A percentile compares a stretch with the other conserved stretches of the same genome.
Evolutionary conservation across 2,113 vertebrate species (phyloP).

Genomic region (Pseudorhombus dupliciocellatus): DNA sequence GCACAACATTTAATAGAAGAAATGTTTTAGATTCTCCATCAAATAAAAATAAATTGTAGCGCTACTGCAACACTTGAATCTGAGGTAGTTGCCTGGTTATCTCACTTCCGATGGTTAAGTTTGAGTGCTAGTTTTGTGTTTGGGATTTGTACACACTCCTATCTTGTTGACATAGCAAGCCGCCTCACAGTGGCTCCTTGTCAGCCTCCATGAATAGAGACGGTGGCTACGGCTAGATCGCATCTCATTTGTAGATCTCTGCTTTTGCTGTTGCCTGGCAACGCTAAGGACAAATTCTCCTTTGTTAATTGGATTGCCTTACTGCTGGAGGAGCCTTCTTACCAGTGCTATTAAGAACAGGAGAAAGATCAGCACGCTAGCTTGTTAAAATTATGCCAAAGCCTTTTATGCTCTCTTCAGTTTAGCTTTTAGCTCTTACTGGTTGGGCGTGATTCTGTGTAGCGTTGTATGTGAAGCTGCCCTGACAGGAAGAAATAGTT

Average conservation of each 20-base stretch:
- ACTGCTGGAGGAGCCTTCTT: constrained; percentile 47
- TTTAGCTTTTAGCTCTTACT: constrained; percentile 27
- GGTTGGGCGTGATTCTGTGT: constrained; percentile 5
- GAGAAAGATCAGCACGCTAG: constrained; percentile 37
- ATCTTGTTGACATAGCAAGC: constrained; percentile 60
- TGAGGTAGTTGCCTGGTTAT: constrained; percentile 41
- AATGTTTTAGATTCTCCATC: constrained; percentile 15
- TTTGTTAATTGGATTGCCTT: constrained; percentile 76
- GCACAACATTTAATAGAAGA: neutral
- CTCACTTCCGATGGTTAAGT: constrained; percentile 18
- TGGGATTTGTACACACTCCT: constrained; percentile 34
- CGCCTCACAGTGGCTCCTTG: constrained; percentile 68
- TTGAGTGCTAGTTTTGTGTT: constrained; percentile 28
- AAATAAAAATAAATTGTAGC: constrained; percentile 15
- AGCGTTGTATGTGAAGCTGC: constrained; percentile 6
- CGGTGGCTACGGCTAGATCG: constrained; percentile 51
- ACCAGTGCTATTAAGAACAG: constrained; percentile 23
- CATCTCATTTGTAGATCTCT: constrained; percentile 67
- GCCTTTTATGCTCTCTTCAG: constrained; percentile 13
- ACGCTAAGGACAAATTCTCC: constrained; percentile 58
- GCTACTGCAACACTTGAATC: constrained; percentile 18
- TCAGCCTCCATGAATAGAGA: constrained; percentile 67
- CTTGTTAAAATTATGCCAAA: constrained; percentile 38
- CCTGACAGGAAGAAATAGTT: constrained; percentile 45
- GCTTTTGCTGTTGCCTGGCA: constrained; percentile 66